phyloP scores from a whole-genome alignment of 2,888 invertebrate species.

The Acanthosepion lycidas region DNA sequence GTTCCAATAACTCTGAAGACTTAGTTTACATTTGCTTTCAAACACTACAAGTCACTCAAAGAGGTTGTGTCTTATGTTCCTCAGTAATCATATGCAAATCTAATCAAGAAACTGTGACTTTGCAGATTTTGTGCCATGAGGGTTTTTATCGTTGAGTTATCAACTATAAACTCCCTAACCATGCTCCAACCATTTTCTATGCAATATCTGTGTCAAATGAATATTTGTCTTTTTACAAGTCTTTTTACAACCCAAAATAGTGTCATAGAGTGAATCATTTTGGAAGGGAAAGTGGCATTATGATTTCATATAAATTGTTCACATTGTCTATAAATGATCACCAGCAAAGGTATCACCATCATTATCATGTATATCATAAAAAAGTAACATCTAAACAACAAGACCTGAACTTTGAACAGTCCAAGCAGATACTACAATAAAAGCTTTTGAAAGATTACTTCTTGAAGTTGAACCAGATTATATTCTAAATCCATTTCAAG shows the following conservation, averaged over 20 bases:
- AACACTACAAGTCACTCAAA: not conserved
- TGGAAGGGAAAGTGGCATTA: not conserved
- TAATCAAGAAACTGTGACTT: not conserved
- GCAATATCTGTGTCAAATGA: not conserved
- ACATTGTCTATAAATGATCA: not conserved
- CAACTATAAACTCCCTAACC: not conserved
- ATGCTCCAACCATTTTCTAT: not conserved
- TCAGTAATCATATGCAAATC: not conserved
- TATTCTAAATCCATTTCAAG: no score
- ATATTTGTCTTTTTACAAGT: no score
- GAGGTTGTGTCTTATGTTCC: not conserved
- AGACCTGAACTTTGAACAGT: no score
- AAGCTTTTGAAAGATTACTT: no score
- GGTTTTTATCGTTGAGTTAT: not conserved
- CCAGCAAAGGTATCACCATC: no score
- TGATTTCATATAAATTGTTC: not conserved
- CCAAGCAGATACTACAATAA: no score
- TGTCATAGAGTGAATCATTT: not conserved
- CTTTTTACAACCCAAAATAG: not conserved
- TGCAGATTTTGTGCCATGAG: not conserved
- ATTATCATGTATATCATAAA: no score
- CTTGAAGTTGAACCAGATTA: no score
- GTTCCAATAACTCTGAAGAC: not conserved
- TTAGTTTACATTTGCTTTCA: not conserved
- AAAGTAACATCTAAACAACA: no score